Conservation (phyloP, 1,140 invertebrate genomes). For the Heliconius eleuchia region DNA sequence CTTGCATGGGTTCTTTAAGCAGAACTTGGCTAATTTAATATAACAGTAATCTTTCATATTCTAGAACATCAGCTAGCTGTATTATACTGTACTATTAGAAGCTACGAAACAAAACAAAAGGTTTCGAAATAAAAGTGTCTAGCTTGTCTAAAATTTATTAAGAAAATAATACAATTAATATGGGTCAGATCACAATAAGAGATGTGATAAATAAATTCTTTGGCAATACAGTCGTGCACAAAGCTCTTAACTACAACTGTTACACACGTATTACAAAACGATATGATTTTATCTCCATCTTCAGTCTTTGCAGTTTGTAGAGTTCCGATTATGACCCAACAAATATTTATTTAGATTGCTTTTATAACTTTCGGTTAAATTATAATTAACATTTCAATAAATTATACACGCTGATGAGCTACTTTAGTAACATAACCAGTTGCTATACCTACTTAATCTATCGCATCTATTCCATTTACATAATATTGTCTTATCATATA, state of each 20-base stretch:
- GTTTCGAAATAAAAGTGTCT: constrained; percentile 30
- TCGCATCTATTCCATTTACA: constrained; percentile 24
- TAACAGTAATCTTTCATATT: constrained; percentile 14
- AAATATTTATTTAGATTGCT: constrained; percentile 58
- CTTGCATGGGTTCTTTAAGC: constrained; percentile 22
- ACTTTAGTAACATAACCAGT: constrained; percentile 30
- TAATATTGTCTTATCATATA: constrained; percentile 37
- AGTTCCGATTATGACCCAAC: constrained; percentile 73
- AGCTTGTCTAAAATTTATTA: constrained; percentile 36
- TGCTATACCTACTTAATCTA: constrained; percentile 25
- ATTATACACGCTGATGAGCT: constrained; percentile 36
- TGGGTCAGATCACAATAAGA: constrained; percentile 43
- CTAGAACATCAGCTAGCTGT: constrained; percentile 12
- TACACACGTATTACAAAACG: constrained; percentile 75
- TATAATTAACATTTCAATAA: constrained; percentile 58
- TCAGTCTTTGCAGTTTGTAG: constrained; percentile 78
- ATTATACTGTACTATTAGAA: constrained; percentile 18
- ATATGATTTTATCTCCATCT: constrained; percentile 77
- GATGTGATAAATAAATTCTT: constrained; percentile 56
- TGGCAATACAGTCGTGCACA: constrained; percentile 51
- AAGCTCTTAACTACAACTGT: constrained; percentile 69
- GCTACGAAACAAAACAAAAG: constrained; percentile 26
- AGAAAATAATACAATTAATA: constrained; percentile 45
- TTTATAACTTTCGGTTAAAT: constrained; percentile 59
- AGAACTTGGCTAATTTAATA: constrained; percentile 18